These are phyloP conservation scores for Apis dorsata DNA, from an alignment of 1,140 invertebrate species.

Conservation along the genomic window DNA sequence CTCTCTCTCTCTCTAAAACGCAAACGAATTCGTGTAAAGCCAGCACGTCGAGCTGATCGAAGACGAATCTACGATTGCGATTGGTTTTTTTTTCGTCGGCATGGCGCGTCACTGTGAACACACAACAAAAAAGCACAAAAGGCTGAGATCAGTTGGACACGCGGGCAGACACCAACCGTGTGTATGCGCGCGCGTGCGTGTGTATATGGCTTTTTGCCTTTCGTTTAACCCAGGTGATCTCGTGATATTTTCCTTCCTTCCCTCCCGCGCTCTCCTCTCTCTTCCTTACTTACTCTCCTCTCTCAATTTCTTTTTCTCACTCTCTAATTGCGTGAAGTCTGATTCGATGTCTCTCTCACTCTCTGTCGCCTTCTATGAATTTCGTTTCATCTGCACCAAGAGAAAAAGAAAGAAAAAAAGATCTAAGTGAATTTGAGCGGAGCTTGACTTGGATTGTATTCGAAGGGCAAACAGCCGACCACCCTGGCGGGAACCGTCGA, in stretches of 20 bases:
- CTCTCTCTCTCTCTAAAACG: neutral
- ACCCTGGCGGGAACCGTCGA: conserved; percentile 9
- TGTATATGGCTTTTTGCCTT: neutral
- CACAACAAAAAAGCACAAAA: conserved; percentile 70
- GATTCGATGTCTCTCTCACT: conserved; percentile 62
- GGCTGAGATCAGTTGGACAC: conserved; percentile 70
- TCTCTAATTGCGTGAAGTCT: conserved; percentile 47
- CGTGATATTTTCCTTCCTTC: conserved; percentile 5
- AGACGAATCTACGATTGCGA: conserved; percentile 45
- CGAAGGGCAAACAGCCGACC: conserved; percentile 20
- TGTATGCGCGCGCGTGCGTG: neutral
- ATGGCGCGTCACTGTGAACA: conserved; percentile 76
- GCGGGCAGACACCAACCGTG: conserved; percentile 27
- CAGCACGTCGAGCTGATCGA: conserved; percentile 15
- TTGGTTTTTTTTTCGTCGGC: conserved; percentile 39
- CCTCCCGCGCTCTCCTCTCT: neutral
- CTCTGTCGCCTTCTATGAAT: conserved; percentile 66
- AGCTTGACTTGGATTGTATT: neutral
- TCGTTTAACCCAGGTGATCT: conserved; percentile 29
- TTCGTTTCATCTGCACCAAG: conserved; percentile 64
- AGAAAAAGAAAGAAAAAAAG: conserved; percentile 41
- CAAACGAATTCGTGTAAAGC: conserved; percentile 42
- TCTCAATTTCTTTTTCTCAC: conserved; percentile 25
- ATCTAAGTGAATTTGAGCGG: conserved; percentile 16
- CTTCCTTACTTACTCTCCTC: conserved; percentile 29